These are phyloP conservation scores for Laticauda laticaudata DNA, from an alignment of 2,113 vertebrate genomes.

Conservation along the genomic window DNA sequence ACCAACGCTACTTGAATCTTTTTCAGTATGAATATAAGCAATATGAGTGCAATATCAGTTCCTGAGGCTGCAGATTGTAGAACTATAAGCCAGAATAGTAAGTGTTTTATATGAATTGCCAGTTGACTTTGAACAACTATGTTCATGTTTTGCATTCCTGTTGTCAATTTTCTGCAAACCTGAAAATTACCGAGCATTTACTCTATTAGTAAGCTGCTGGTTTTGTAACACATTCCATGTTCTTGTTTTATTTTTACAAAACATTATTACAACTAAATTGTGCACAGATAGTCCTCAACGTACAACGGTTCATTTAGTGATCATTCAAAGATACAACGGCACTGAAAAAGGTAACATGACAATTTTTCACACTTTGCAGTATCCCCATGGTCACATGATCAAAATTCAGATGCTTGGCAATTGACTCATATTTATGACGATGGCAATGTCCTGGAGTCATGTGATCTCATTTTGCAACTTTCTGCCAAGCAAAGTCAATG, in stretches of 20 bases:
- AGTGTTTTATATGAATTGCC: not conserved
- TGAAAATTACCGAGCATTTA: not conserved
- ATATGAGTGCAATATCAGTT: not conserved
- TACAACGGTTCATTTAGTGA: not conserved
- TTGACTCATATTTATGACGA: not conserved
- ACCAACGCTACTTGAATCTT: not conserved
- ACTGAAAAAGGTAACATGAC: not conserved
- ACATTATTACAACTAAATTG: not conserved
- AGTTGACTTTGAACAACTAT: not conserved
- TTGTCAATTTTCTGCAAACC: not conserved
- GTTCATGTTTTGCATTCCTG: not conserved
- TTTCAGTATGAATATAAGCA: not conserved
- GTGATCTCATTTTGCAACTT: not conserved
- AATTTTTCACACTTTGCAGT: not conserved
- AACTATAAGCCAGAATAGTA: not conserved
- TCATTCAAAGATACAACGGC: not conserved
- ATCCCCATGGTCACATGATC: not conserved
- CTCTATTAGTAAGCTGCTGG: not conserved
- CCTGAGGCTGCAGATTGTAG: not conserved
- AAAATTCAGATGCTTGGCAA: not conserved
- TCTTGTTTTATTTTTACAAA: not conserved
- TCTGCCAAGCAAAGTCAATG: not conserved
- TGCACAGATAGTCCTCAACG: not conserved
- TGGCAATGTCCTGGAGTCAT: not conserved
- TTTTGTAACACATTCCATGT: not conserved